These are phyloP conservation scores for Mycteria americana DNA, from an alignment of 2,797 vertebrate species.

Conservation along the genomic window DNA sequence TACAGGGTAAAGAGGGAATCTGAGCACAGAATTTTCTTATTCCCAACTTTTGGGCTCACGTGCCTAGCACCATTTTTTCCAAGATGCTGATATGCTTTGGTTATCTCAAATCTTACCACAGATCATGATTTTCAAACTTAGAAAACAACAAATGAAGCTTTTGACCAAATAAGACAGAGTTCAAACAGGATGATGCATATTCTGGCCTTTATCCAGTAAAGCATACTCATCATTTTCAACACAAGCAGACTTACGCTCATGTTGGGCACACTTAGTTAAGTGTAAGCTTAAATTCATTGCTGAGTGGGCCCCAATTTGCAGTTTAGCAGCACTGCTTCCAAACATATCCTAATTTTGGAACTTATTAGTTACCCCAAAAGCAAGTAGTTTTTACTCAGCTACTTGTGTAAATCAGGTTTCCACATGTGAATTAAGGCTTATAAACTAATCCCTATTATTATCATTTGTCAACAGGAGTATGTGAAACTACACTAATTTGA, in stretches of 20 bases:
- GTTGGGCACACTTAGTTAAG: not conserved
- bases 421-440: not conserved
- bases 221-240: not conserved
- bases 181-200: not conserved
- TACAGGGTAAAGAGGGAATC: not conserved
- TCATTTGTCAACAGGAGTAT: not conserved
- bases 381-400: not conserved
- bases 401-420: not conserved
- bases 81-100: not conserved
- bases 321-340: not conserved
- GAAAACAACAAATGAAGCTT: not conserved
- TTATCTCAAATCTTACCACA: not conserved
- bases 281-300: not conserved
- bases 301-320: not conserved
- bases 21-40: not conserved
- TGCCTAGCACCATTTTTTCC: not conserved
- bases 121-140: not conserved
- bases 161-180: not conserved
- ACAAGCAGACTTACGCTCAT: not conserved
- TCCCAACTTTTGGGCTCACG: not conserved
- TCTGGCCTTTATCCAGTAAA: not conserved
- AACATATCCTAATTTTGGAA: not conserved
- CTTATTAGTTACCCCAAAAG: not conserved
- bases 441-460: constrained; percentile 46
- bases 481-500: constrained; percentile 24